These are phyloP conservation scores for Ascidia mentula DNA, from an alignment of 23 tunicate species.

Conservation along the genomic window DNA sequence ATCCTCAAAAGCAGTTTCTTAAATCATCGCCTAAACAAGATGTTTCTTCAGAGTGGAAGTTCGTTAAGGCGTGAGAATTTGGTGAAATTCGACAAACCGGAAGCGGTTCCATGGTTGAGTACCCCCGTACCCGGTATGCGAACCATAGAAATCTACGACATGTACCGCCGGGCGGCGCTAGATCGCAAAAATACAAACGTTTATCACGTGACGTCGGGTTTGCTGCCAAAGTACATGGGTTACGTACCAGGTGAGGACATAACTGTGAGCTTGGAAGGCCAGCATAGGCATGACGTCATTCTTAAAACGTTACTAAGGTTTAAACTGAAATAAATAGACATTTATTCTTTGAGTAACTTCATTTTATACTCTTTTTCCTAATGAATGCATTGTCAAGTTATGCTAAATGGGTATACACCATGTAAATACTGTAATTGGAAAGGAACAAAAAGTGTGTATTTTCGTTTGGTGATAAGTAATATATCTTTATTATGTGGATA, in stretches of 20 bases:
- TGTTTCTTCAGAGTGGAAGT: not conserved
- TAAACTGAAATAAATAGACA: too few relatives aligned
- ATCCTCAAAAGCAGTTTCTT: not conserved
- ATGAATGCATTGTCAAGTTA: too few relatives aligned
- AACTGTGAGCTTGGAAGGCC: too few relatives aligned
- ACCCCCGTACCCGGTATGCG: slow-evolving; percentile 79
- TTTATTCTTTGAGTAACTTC: too few relatives aligned
- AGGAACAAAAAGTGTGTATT: too few relatives aligned
- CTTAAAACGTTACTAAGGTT: too few relatives aligned
- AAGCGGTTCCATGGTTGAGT: slow-evolving; percentile 54
- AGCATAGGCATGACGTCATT: too few relatives aligned
- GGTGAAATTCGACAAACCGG: slow-evolving; percentile 11
- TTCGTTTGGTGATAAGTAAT: too few relatives aligned
- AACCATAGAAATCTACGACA: slow-evolving; percentile 56
- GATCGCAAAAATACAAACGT: slow-evolving; percentile 50
- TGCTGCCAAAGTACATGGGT: slow-evolving; percentile 81
- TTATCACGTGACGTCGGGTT: slow-evolving; percentile 54
- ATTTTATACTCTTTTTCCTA: too few relatives aligned
- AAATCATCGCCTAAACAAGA: not conserved
- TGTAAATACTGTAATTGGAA: too few relatives aligned
- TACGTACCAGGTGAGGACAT: slow-evolving; percentile 79
- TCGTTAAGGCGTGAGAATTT: not conserved
- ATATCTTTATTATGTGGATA: too few relatives aligned
- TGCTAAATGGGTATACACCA: too few relatives aligned
- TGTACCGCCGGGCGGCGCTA: slow-evolving; percentile 58